Percentiles rank a stretch among this genome's conserved stretches.
These are phyloP conservation scores for Cercocebus atys DNA, from an alignment of 2,113 vertebrate species.

Conservation along the genomic window DNA sequence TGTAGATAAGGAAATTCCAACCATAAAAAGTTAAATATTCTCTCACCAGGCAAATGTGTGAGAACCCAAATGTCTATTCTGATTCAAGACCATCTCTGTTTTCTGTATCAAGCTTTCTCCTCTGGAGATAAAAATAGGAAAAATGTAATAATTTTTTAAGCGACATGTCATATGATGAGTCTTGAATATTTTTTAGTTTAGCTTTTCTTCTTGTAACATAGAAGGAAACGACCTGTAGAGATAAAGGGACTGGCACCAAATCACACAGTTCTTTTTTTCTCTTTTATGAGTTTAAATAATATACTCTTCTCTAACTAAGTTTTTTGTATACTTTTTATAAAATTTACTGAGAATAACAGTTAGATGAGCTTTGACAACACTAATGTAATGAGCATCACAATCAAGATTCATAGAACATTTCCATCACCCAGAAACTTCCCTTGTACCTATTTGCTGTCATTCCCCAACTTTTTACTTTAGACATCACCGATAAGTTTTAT, in stretches of 20 bases:
- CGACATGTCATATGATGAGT: neutral
- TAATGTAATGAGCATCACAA: neutral
- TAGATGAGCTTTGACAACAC: neutral
- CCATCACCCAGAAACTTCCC: neutral
- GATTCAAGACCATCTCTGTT: neutral
- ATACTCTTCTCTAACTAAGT: neutral
- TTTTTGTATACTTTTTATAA: neutral
- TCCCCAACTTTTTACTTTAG: neutral
- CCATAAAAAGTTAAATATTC: neutral
- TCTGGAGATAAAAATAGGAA: neutral
- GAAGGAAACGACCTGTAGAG: neutral
- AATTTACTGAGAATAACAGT: neutral
- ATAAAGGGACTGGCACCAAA: neutral
- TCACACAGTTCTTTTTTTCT: neutral
- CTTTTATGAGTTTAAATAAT: neutral
- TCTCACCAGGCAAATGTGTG: neutral
- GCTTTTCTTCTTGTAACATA: neutral
- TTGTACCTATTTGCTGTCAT: neutral
- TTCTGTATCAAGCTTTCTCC: neutral
- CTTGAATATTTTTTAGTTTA: neutral
- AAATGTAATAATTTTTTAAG: constrained; percentile 36
- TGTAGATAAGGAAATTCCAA: neutral
- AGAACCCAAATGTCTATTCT: neutral
- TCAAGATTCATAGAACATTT: neutral
- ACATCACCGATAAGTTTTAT: neutral